A percentile compares a stretch with the other conserved stretches of the same genome.
Evolutionary conservation across 2,888 invertebrate species (phyloP).

Genomic region (Scotopteryx bipunctaria): DNA sequence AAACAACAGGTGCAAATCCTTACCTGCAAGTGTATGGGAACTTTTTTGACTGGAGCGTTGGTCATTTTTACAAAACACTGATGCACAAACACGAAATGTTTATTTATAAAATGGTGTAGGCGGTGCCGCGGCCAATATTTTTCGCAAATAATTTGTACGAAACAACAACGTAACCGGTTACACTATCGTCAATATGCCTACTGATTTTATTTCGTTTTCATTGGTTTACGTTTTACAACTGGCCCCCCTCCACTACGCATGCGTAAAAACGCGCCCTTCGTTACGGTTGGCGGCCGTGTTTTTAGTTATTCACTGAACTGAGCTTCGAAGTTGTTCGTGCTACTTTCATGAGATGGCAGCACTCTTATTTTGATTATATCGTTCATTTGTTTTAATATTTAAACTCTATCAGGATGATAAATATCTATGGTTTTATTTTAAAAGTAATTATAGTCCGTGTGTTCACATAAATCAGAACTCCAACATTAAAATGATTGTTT

Average conservation of each 20-base stretch:
- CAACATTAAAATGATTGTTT: too few species aligned
- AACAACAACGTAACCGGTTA: constrained; percentile 34
- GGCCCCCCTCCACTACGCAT: constrained; percentile 70
- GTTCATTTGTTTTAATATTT: background rate
- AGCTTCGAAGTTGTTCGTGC: constrained; percentile 22
- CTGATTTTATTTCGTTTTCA: constrained; percentile 67
- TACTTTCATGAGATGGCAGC: constrained; percentile 40
- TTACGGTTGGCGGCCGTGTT: constrained; percentile 46
- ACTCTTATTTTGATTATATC: background rate
- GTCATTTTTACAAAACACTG: constrained; percentile 79
- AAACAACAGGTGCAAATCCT: constrained; percentile 73
- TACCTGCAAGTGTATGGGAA: constrained; percentile 97
- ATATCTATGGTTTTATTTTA: background rate
- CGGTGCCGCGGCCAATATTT: constrained; percentile 55
- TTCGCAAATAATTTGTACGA: constrained; percentile 44
- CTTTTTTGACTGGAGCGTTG: constrained; percentile 94
- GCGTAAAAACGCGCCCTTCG: constrained; percentile 64
- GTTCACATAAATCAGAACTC: too few species aligned
- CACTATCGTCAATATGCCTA: constrained; percentile 58
- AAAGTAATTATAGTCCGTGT: background rate
- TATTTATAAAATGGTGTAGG: constrained; percentile 71
- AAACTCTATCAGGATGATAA: background rate
- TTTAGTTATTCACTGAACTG: constrained; percentile 29
- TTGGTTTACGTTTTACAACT: constrained; percentile 57
- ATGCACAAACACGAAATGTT: constrained; percentile 64